phyloP scores from a whole-genome alignment of 92 coral and sea anemone genomes.

The Isaurus tuberculatus region DNA sequence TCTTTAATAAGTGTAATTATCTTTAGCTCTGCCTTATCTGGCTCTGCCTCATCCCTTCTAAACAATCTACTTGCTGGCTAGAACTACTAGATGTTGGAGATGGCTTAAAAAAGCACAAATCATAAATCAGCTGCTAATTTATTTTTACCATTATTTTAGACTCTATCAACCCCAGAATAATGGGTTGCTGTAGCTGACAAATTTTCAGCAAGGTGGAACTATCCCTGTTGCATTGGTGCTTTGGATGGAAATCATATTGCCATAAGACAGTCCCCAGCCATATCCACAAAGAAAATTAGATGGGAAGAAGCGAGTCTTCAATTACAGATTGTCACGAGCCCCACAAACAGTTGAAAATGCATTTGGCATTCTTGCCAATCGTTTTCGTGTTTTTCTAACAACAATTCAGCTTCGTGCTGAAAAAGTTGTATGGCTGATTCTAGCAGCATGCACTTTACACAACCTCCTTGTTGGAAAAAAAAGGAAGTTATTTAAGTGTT shows the following conservation, averaged over 20 bases:
- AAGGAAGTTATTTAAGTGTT: background rate
- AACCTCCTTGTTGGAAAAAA: background rate
- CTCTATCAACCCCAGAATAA: no score
- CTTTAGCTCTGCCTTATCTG: no score
- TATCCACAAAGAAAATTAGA: background rate
- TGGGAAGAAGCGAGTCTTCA: background rate
- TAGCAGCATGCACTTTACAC: background rate
- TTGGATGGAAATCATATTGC: no score
- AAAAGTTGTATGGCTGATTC: background rate
- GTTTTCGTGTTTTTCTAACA: background rate
- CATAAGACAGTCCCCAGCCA: background rate
- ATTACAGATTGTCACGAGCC: background rate
- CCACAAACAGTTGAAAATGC: background rate
- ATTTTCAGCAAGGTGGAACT: slow-evolving; percentile 30
- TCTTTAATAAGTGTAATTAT: background rate
- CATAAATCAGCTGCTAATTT: no score
- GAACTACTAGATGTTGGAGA: no score
- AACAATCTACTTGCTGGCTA: no score
- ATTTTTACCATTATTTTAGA: no score
- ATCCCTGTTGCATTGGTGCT: background rate
- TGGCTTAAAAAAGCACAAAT: no score
- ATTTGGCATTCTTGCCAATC: background rate
- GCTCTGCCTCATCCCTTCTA: no score
- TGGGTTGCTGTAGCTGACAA: no score
- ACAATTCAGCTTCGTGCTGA: background rate